phyloP scores from a whole-genome alignment of 1,140 invertebrate species.

The Papilio machaon region DNA sequence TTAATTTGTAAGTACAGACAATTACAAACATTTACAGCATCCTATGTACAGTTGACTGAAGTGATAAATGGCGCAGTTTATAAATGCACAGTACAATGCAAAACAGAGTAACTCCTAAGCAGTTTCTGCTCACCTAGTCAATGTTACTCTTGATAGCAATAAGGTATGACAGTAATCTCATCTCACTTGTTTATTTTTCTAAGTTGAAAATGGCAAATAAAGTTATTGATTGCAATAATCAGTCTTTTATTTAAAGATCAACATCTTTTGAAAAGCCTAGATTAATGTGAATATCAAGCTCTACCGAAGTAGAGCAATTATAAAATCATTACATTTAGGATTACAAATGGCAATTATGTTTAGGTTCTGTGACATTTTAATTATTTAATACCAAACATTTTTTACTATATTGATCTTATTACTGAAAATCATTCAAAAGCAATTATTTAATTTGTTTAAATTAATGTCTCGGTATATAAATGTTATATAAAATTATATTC shows the following conservation, averaged over 20 bases:
- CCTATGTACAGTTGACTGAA: conserved; percentile 52
- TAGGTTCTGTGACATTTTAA: not conserved
- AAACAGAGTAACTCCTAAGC: conserved; percentile 54
- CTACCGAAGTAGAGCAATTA: not conserved
- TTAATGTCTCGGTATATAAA: not conserved
- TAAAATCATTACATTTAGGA: not conserved
- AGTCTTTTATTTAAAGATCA: conserved; percentile 72
- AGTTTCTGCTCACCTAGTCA: conserved; percentile 72
- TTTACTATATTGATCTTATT: no score
- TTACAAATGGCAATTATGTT: not conserved
- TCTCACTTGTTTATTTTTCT: conserved; percentile 64
- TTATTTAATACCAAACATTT: no score
- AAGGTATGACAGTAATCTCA: conserved; percentile 59
- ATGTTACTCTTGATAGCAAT: conserved; percentile 55
- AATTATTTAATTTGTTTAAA: no score
- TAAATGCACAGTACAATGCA: conserved; percentile 44
- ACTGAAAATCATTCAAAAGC: no score
- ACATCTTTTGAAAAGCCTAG: not conserved
- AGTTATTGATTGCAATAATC: conserved; percentile 71
- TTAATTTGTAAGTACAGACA: conserved; percentile 54
- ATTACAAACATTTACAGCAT: conserved; percentile 48
- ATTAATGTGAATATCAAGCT: no score
- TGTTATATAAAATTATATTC: not conserved
- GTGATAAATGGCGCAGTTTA: conserved; percentile 41
- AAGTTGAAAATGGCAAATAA: conserved; percentile 67